A percentile compares a stretch with the other conserved stretches of the same genome.
phyloP scores from a whole-genome alignment of 2,888 invertebrate species.

The Melikaiella ostensackeni region DNA sequence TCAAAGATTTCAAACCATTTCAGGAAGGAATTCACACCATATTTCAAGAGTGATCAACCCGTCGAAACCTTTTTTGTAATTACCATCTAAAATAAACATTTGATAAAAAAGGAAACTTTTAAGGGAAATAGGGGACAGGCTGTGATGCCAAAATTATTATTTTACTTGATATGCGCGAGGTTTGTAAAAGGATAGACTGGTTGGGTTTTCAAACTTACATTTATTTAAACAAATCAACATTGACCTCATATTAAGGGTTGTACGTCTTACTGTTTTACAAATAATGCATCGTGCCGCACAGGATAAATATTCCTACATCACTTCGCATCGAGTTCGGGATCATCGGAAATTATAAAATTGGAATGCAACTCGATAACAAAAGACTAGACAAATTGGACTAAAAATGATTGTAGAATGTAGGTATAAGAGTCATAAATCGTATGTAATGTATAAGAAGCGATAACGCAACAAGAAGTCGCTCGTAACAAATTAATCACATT shows the following conservation, averaged over 20 bases:
- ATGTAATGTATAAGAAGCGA: constrained; percentile 25
- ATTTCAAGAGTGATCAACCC: too few relatives aligned
- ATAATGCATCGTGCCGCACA: constrained; percentile 74
- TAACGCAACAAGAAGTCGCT: constrained; percentile 55
- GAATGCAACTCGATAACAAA: constrained; percentile 34
- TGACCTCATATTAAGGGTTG: constrained; percentile 77
- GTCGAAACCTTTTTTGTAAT: too few relatives aligned
- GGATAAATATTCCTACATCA: constrained; percentile 71
- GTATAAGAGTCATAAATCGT: constrained; percentile 11
- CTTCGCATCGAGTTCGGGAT: constrained; percentile 52
- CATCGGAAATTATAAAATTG: constrained; percentile 28
- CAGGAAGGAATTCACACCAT: too few relatives aligned
- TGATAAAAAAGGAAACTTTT: too few relatives aligned
- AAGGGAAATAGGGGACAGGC: too few relatives aligned
- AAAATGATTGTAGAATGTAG: constrained; percentile 50
- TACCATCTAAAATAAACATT: too few relatives aligned
- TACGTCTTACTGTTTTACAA: constrained; percentile 74
- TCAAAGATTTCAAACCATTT: too few relatives aligned
- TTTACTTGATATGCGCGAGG: neutral
- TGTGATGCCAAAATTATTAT: too few relatives aligned
- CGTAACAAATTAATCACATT: constrained; percentile 69
- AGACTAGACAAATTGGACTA: constrained; percentile 50
- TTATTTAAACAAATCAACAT: constrained; percentile 78
- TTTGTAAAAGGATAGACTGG: neutral
- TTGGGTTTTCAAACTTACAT: constrained; percentile 76